phyloP scores from a whole-genome alignment of 53 echinoderm and acorn worm species.

The Hippasteria phrygiana region DNA sequence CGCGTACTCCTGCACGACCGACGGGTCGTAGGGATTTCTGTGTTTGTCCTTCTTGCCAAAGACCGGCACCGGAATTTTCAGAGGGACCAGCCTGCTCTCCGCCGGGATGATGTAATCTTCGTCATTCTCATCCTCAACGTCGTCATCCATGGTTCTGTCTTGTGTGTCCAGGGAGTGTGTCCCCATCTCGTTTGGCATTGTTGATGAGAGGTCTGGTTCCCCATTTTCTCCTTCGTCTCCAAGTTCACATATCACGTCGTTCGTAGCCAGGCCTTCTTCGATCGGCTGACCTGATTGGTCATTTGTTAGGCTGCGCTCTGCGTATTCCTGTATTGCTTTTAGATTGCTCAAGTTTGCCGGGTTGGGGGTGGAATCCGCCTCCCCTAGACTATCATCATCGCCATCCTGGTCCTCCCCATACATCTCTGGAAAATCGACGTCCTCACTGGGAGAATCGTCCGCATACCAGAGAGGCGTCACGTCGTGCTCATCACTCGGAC shows the following conservation, averaged over 20 bases:
- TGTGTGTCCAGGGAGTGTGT: slow-evolving; percentile 23
- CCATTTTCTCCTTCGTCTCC: slow-evolving; percentile 20
- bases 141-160: slow-evolving; percentile 8
- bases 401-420: slow-evolving; percentile 8
- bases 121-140: slow-evolving; percentile 38
- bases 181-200: background rate
- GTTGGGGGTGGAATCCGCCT: background rate
- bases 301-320: slow-evolving; percentile 59
- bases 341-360: slow-evolving; percentile 54
- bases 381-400: slow-evolving; percentile 21
- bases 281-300: slow-evolving; percentile 79
- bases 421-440: slow-evolving; percentile 16
- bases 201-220: slow-evolving; percentile 17
- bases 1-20: slow-evolving; percentile 91
- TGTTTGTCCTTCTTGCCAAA: slow-evolving; percentile 44
- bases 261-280: slow-evolving; percentile 82
- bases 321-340: slow-evolving; percentile 74
- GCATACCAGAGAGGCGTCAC: slow-evolving; percentile 47
- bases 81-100: slow-evolving; percentile 19
- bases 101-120: slow-evolving; percentile 33
- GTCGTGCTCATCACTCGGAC: slow-evolving; percentile 16
- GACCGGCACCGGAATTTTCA: slow-evolving; percentile 34
- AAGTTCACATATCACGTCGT: slow-evolving; percentile 82
- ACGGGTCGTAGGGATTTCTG: slow-evolving; percentile 51
- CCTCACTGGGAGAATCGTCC: slow-evolving; percentile 28